Percentiles rank a stretch among this genome's conserved stretches.
These are phyloP conservation scores for Himantopus leucocephalus DNA, from an alignment of 2,113 vertebrate genomes.

Conservation along the genomic window DNA sequence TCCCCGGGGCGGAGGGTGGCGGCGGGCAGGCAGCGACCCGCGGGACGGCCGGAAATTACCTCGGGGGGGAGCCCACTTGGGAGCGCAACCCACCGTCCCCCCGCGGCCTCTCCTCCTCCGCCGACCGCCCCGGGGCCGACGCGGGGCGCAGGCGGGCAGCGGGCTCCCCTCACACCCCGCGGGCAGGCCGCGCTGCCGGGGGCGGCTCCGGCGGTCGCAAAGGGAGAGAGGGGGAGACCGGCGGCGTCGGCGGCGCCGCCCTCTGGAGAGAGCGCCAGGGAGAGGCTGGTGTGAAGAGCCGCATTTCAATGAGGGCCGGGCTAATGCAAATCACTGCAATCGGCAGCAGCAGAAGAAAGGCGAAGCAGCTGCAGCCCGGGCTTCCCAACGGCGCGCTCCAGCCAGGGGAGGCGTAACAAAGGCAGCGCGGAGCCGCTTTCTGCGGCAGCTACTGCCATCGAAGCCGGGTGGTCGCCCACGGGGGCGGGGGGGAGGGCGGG, in stretches of 20 bases:
- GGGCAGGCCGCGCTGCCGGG: not conserved
- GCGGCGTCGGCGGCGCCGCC: constrained; percentile 49
- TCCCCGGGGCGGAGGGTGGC: not conserved
- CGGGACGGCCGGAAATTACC: not conserved
- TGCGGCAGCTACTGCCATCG: constrained; percentile 38
- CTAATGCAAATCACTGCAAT: constrained; percentile 73
- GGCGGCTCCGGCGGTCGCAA: not conserved
- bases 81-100: fast-evolving
- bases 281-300: constrained; percentile 74
- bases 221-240: not conserved
- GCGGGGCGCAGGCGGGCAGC: not conserved
- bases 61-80: not conserved
- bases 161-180: not conserved
- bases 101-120: no score
- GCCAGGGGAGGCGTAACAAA: constrained; percentile 79
- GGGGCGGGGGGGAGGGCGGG: not conserved
- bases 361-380: constrained; percentile 75
- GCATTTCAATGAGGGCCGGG: constrained; percentile 81
- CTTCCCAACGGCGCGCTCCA: constrained; percentile 54
- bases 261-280: constrained; percentile 62
- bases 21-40: not conserved
- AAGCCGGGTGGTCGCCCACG: not conserved
- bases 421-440: constrained; percentile 52
- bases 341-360: constrained; percentile 64
- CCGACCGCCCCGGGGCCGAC: not conserved